phyloP scores from a whole-genome alignment of 2,888 invertebrate species.

The Mesopsocus fuscifrons region DNA sequence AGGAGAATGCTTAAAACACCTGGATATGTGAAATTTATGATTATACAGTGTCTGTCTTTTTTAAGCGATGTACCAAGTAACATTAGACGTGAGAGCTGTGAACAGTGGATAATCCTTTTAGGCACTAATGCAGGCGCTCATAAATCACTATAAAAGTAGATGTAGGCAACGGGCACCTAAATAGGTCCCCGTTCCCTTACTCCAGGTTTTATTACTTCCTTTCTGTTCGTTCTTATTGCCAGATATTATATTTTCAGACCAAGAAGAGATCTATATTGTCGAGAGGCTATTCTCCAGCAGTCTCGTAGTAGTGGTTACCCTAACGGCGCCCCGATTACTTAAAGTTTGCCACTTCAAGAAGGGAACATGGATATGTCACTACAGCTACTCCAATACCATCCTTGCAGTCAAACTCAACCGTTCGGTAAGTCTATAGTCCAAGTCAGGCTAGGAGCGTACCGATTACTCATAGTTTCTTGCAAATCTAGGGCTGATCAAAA shows the following conservation, averaged over 20 bases:
- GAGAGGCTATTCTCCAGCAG: conserved; percentile 95
- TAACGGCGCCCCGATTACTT: conserved; percentile 74
- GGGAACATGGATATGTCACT: conserved; percentile 95
- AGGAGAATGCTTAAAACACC: too few species aligned
- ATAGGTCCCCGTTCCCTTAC: too few species aligned
- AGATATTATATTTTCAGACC: conserved; percentile 31
- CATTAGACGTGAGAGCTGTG: neutral
- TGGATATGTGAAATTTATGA: too few species aligned
- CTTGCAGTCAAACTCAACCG: conserved; percentile 89
- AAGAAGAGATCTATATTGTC: conserved; percentile 75
- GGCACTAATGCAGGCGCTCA: too few species aligned
- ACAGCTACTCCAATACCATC: conserved; percentile 87
- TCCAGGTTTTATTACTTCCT: too few species aligned
- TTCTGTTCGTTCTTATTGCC: too few species aligned
- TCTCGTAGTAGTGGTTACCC: conserved; percentile 84
- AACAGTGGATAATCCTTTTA: neutral
- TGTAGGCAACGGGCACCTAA: too few species aligned
- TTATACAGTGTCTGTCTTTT: too few species aligned
- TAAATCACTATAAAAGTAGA: neutral
- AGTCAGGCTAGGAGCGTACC: too few species aligned
- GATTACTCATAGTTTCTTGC: too few species aligned
- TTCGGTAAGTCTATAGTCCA: conserved; percentile 58
- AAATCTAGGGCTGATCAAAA: too few species aligned
- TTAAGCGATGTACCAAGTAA: neutral
- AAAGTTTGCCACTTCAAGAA: conserved; percentile 96